Conservation (phyloP, 2,113 vertebrate species). For the Fulmarus glacialis region DNA sequence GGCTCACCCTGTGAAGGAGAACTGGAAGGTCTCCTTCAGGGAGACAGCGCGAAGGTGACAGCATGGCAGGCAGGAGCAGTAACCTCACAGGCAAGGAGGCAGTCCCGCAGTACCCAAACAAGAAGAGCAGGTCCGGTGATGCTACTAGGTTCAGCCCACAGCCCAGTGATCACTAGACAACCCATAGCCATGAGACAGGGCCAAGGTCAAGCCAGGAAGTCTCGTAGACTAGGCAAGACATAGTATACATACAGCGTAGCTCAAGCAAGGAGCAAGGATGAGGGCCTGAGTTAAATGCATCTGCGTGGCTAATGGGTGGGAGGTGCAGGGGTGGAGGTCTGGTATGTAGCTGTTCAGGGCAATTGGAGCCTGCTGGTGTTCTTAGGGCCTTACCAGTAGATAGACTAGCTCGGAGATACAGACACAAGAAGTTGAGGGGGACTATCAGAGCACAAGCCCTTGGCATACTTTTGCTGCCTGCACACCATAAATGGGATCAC, state of each 20-base stretch:
- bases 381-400: neutral
- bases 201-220: neutral
- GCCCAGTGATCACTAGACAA: neutral
- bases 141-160: neutral
- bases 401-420: accelerated
- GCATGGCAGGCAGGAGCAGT: neutral
- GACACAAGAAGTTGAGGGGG: neutral
- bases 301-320: neutral
- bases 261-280: neutral
- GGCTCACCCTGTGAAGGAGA: neutral
- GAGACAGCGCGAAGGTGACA: accelerated
- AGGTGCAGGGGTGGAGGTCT: neutral
- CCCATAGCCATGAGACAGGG: neutral
- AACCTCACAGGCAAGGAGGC: neutral
- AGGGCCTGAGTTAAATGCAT: neutral
- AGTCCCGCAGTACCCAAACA: neutral
- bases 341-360: neutral
- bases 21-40: neutral
- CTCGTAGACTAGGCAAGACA: neutral
- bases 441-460: neutral
- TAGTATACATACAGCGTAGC: neutral
- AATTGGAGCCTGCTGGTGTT: neutral
- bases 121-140: neutral
- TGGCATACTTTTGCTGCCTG: neutral
- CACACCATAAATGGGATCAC: neutral